Evolutionary conservation across 2,797 vertebrate genomes (phyloP).

Genomic region (Poeciliopsis gracilis): DNA sequence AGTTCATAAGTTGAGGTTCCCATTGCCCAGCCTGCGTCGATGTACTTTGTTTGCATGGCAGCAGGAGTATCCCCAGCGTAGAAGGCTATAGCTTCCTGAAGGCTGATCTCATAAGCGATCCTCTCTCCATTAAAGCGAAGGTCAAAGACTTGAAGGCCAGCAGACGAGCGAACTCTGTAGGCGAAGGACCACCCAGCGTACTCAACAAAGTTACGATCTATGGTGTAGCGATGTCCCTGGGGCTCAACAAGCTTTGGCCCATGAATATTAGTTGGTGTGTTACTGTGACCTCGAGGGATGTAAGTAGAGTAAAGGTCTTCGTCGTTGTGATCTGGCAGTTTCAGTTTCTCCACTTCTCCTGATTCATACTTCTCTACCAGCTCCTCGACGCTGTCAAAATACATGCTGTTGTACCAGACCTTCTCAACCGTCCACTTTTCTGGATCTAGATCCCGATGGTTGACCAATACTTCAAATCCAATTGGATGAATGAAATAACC

Average conservation of each 20-base stretch:
- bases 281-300: constrained; percentile 80
- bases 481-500: constrained; percentile 91
- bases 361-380: constrained; percentile 80
- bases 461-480: constrained; percentile 90
- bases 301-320: constrained; percentile 85
- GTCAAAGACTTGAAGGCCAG: constrained; percentile 91
- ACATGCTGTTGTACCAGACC: constrained; percentile 90
- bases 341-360: constrained; percentile 69
- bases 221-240: constrained; percentile 82
- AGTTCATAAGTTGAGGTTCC: constrained; percentile 86
- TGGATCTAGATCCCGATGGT: constrained; percentile 83
- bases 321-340: constrained; percentile 67
- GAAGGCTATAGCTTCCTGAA: constrained; percentile 92
- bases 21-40: constrained; percentile 92
- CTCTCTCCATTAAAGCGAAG: constrained; percentile 87
- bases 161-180: constrained; percentile 86
- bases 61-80: constrained; percentile 90
- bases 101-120: constrained; percentile 90
- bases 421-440: constrained; percentile 83
- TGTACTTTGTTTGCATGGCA: constrained; percentile 94
- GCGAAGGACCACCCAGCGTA: constrained; percentile 92
- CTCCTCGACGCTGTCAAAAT: constrained; percentile 84
- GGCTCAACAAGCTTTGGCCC: constrained; percentile 89
- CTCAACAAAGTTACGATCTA: constrained; percentile 83
- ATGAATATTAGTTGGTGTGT: constrained; percentile 65